Evolutionary conservation across 1,140 invertebrate species (phyloP), one percentile per base, ranked within the genome.

Genomic region (Sarcophaga bullata): DNA sequence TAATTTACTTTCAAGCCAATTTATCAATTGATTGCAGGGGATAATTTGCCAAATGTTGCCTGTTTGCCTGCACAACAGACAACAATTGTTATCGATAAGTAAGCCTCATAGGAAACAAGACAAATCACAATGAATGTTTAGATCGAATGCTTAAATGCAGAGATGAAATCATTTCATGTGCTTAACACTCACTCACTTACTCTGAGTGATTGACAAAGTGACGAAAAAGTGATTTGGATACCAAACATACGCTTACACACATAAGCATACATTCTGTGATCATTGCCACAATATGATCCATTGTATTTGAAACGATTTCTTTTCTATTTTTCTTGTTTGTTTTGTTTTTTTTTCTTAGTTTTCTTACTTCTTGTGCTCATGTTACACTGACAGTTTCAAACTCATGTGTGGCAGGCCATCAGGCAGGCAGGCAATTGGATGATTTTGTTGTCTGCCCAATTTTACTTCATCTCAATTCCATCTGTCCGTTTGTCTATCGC

Each of bases 121-220:
- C 15, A 58, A 58, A 58, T n/a, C 54, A 58, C n/a, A n/a, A n/a
- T n/a, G n/a, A 58, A n/a, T 68, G 62, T 68, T 19, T 68, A 19
- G 10, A 8, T 17, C 7, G 62, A 68, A 68, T 68, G 17, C 17
- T 17, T 68, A 68, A 68, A 68, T 19, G 25, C 25, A 2, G 25
- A 68, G 62, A 68, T 68, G n/a, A 68, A 68, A 68, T 25, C n/a
- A 68, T 68, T 68, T n/a, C 54, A 58, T 58, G 13, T 58, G 54
- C 54, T 58, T 6, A 58, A 58, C n/a, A 68, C 25, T 37, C 25
- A 37, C 25, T 37, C 25, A 37, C 25, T 37, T 4, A 37, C 25
- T 37, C 25, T 1, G n/a, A 7, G 62, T 78, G 75, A 78, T 78
- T 78, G 75, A 78, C 75, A 78, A 78, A 50, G 75, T 78, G 75